Conservation (phyloP, 2,797 vertebrate genomes). For the Argentina silus region DNA sequence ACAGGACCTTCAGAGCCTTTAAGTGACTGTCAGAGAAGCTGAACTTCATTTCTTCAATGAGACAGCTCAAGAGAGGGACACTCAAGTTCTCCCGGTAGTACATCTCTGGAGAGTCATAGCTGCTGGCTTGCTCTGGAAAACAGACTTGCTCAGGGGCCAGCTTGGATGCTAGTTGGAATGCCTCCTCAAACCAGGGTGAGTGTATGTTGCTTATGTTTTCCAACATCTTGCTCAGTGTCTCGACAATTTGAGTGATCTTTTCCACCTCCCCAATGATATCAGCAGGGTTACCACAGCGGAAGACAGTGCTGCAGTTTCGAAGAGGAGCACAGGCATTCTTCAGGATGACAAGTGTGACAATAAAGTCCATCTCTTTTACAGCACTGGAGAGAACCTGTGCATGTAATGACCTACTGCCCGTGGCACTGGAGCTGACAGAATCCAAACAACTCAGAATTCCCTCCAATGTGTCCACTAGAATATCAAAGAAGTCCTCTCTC, state of each 20-base stretch:
- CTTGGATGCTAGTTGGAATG: conserved; percentile 85
- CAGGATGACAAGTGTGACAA: conserved; percentile 89
- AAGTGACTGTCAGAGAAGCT: conserved; percentile 92
- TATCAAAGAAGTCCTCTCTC: conserved; percentile 92
- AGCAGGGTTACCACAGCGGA: conserved; percentile 92
- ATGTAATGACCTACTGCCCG: conserved; percentile 76
- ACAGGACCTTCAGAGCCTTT: conserved; percentile 90
- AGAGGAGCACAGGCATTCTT: conserved; percentile 92
- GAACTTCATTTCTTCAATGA: conserved; percentile 91
- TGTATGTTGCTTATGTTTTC: conserved; percentile 89
- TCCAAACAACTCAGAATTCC: conserved; percentile 90
- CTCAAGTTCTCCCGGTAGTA: conserved; percentile 91
- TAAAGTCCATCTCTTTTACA: conserved; percentile 89
- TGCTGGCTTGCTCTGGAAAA: conserved; percentile 84
- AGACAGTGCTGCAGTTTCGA: conserved; percentile 93
- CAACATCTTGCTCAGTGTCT: conserved; percentile 89
- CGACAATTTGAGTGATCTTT: conserved; percentile 88
- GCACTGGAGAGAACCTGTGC: conserved; percentile 86
- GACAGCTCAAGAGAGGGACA: conserved; percentile 84
- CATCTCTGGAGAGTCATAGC: conserved; percentile 84
- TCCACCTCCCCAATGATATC: conserved; percentile 94
- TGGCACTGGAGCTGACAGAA: conserved; percentile 77
- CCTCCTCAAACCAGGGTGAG: conserved; percentile 93
- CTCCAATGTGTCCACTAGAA: conserved; percentile 89
- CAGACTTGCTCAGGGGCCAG: conserved; percentile 79